Conservation (phyloP, 2,888 invertebrate species). For the Philereme transversata region DNA sequence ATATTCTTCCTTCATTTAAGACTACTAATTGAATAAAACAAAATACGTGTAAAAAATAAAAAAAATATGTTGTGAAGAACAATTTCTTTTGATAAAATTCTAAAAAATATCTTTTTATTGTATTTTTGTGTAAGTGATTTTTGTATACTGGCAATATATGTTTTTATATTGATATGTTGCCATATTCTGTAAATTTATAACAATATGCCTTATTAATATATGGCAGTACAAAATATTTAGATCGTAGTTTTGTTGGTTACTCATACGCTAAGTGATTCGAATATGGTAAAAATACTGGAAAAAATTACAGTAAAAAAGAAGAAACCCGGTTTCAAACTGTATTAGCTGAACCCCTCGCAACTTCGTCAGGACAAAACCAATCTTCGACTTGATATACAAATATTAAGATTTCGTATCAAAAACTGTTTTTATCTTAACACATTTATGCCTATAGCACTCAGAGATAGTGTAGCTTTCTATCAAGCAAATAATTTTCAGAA, state of each 20-base stretch:
- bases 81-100: conserved; percentile 19
- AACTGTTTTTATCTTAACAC: no score
- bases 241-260: conserved; percentile 4
- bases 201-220: conserved; percentile 23
- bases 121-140: conserved; percentile 13
- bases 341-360: no score
- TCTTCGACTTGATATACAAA: no score
- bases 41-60: conserved; percentile 9
- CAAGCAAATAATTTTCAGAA: no score
- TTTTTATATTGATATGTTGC: conserved; percentile 31
- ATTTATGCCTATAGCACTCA: no score
- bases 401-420: no score
- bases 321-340: no score
- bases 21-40: conserved; percentile 7
- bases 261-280: neutral
- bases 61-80: conserved; percentile 4
- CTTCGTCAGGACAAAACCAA: no score
- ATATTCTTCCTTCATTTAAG: neutral
- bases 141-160: conserved; percentile 25
- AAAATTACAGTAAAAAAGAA: no score
- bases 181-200: conserved; percentile 31
- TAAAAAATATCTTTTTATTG: conserved; percentile 3
- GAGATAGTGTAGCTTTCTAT: no score
- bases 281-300: neutral
- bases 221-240: conserved; percentile 22